Evolutionary conservation across 2,888 invertebrate species (phyloP).

Genomic region (Cheilosia grossa): DNA sequence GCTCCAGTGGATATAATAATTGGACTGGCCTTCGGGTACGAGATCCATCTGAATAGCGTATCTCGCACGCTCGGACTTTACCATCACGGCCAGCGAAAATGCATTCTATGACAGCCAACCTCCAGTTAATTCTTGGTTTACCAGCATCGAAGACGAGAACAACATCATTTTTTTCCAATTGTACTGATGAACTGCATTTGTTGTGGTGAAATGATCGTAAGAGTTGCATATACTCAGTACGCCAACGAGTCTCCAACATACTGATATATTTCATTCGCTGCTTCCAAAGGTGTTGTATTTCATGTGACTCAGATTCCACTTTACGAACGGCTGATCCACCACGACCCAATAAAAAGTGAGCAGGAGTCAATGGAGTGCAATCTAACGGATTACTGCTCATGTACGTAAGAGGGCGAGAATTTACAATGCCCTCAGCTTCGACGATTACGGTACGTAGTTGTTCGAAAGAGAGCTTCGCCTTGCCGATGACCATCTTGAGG

Average conservation of each 20-base stretch:
- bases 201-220: not conserved
- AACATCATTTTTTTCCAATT: not conserved
- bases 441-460: slow-evolving; percentile 30
- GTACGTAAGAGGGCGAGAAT: slow-evolving; percentile 39
- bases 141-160: no score
- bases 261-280: not conserved
- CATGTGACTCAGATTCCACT: not conserved
- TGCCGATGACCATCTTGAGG: slow-evolving; percentile 54
- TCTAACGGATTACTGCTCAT: slow-evolving; percentile 36
- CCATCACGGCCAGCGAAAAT: no score
- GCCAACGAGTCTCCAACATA: slow-evolving; percentile 5
- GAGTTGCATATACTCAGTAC: slow-evolving; percentile 13
- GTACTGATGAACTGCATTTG: not conserved
- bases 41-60: no score
- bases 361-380: slow-evolving; percentile 26
- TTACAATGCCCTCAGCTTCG: slow-evolving; percentile 43
- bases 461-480: slow-evolving; percentile 22
- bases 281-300: slow-evolving; percentile 17
- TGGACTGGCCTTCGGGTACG: no score
- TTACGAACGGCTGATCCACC: slow-evolving; percentile 3
- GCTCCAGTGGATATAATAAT: no score
- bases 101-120: no score
- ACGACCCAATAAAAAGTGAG: slow-evolving; percentile 18
- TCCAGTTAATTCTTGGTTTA: no score
- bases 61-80: no score